Base-by-base conservation (phyloP, 2,113 vertebrate species). In the Gracilinanus agilis region DNA sequence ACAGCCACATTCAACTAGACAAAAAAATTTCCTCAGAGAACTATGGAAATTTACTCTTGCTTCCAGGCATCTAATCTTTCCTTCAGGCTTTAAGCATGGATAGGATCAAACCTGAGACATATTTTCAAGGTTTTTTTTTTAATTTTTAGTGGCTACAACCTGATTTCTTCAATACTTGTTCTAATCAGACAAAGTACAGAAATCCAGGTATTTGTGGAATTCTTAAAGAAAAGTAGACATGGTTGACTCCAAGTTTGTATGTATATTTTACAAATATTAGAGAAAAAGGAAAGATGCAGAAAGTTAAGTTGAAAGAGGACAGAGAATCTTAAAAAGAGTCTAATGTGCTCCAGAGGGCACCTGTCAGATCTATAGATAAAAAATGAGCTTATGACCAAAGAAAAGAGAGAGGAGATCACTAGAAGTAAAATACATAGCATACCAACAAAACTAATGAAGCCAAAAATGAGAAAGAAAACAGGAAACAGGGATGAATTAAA, bases 141-240 rank as follows among this genome's bases (percentile, higher is more conserved):
- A 40, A 21, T 91, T 95, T 95, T 95, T 91, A 53, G 89, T 91
- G 55, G 83, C n/a, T 92, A 25, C 93, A 96, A 91, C 95, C 95
- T 95, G 92, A 90, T 89, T 53, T 75, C 61, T 90, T 93, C 90
- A 89, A 27, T 40, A 44, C 75, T 92, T 90, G 44, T 5, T 88
- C 91, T 90, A 34, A 16, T 90, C 8, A 44, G 88, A 53, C 54
- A 27, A 53, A 95, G 90, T 90, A 90, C 54, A 54, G 90, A 27
- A 44, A 21, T 56, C 49, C 92, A 27, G 4, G 12, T 40, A 49
- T 49, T 83, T 40, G 93, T 83, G n/a, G 3, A n/a, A 9, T 54
- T 88, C 53, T 7, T 25, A 54, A 55, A 34, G 55, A 92, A 54
- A 55, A 54, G 53, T 0, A 10, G 19, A 40, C 6, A 83, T 21